phyloP scores from a whole-genome alignment of 2,888 invertebrate species.

The Drosophila incognita region DNA sequence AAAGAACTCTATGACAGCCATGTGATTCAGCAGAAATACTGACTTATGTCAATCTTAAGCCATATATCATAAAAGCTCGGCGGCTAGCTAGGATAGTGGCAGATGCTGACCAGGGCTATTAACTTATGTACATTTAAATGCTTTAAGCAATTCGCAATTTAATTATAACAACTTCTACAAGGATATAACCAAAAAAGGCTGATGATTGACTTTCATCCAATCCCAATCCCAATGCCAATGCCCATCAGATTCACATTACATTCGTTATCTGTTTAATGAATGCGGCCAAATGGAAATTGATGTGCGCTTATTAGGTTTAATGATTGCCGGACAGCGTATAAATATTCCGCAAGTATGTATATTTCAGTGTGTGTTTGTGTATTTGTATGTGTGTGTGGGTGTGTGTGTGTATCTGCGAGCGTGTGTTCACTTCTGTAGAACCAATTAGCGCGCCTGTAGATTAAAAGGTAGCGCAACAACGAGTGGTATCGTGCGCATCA shows the following conservation, averaged over 20 bases:
- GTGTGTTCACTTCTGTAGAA: constrained; percentile 15
- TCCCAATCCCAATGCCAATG: background rate
- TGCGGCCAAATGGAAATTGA: constrained; percentile 50
- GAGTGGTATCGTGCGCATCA: constrained; percentile 26
- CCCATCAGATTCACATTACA: constrained; percentile 12
- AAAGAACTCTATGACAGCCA: background rate
- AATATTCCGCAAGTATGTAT: background rate
- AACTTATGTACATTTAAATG: too few relatives aligned
- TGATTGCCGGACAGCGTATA: constrained; percentile 18
- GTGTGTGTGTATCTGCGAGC: background rate
- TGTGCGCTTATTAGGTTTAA: constrained; percentile 41
- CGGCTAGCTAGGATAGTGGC: rapidly evolving
- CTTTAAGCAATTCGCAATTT: background rate
- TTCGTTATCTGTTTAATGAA: constrained; percentile 61
- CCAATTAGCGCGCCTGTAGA: constrained; percentile 48
- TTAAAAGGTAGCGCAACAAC: constrained; percentile 20
- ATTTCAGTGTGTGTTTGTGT: background rate
- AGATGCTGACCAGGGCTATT: background rate
- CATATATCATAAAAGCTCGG: background rate
- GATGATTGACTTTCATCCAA: constrained; percentile 1
- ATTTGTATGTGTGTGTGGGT: background rate
- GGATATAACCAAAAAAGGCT: background rate
- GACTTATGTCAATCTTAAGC: background rate
- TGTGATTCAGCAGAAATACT: background rate
- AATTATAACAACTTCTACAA: background rate